Conservation (phyloP, 2,113 vertebrate genomes). For the Aspiorhynchus laticeps region DNA sequence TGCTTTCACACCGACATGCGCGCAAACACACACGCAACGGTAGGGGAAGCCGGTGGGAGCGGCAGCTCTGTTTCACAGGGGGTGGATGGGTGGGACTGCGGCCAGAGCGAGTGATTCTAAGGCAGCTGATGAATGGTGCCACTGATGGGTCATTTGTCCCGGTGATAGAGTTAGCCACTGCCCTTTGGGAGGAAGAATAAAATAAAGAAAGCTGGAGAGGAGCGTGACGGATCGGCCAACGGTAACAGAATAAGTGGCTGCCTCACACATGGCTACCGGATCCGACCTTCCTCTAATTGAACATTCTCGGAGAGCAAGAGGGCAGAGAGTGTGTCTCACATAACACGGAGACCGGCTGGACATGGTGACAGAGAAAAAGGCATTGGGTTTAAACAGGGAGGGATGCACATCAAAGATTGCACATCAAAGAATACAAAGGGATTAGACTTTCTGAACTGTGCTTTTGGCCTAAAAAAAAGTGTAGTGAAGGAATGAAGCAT, state of each 20-base stretch:
- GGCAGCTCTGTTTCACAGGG: conserved; percentile 8
- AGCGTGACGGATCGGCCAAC: conserved; percentile 60
- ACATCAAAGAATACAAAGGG: background rate
- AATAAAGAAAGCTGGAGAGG: conserved; percentile 62
- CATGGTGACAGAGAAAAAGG: conserved; percentile 8
- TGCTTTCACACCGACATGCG: background rate
- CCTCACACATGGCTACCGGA: conserved; percentile 47
- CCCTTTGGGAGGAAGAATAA: conserved; percentile 66
- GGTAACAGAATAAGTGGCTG: conserved; percentile 64
- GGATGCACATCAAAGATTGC: conserved; percentile 21
- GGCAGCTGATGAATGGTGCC: conserved; percentile 64
- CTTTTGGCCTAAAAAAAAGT: background rate
- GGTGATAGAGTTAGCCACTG: conserved; percentile 65
- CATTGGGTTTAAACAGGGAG: conserved; percentile 4
- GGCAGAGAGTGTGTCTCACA: conserved; percentile 27
- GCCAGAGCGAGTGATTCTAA: conserved; percentile 50
- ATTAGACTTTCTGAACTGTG: background rate
- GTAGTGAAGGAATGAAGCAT: background rate
- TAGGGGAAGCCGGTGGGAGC: background rate
- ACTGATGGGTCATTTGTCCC: conserved; percentile 66
- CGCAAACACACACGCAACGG: background rate
- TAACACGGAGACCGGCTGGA: background rate
- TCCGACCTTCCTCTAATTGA: conserved; percentile 59
- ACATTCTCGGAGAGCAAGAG: conserved; percentile 50
- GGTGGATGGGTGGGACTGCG: conserved; percentile 19